Percentiles rank a stretch among this genome's conserved stretches.
Conservation (phyloP, 2,888 invertebrate genomes). For the Conomelus anceps region DNA sequence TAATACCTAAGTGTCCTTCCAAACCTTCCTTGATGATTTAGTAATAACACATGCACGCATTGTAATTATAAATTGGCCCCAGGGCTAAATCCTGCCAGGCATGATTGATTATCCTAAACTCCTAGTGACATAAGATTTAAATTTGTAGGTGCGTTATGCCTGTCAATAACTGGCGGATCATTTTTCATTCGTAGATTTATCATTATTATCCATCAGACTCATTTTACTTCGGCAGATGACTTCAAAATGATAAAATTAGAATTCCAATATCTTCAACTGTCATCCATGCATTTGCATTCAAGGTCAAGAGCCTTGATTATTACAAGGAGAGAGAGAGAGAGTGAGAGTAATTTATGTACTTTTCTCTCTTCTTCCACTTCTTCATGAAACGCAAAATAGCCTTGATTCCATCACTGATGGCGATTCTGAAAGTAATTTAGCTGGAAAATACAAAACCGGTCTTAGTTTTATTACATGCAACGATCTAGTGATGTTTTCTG, state of each 20-base stretch:
- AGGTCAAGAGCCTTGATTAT: background rate
- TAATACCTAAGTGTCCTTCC: too few species aligned
- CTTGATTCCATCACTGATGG: background rate
- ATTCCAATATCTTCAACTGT: background rate
- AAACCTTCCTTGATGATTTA: too few species aligned
- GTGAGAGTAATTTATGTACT: background rate
- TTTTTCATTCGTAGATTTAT: too few species aligned
- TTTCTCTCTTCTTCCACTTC: too few species aligned
- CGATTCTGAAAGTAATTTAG: background rate
- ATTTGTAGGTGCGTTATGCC: too few species aligned
- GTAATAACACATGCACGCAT: background rate
- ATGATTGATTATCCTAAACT: background rate
- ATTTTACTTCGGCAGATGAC: background rate
- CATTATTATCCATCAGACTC: background rate
- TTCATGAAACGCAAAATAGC: background rate
- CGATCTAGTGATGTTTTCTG: background rate
- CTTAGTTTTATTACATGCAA: background rate
- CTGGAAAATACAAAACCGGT: background rate
- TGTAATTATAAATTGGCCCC: background rate
- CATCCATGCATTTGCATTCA: background rate
- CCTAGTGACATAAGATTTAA: too few species aligned
- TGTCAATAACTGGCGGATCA: background rate
- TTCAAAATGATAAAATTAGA: background rate
- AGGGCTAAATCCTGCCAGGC: background rate
- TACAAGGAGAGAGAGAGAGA: background rate